Percentiles rank a stretch among this genome's conserved stretches.
Conservation (phyloP, 2,888 invertebrate genomes). For the Eutolmus rufibarbis region DNA sequence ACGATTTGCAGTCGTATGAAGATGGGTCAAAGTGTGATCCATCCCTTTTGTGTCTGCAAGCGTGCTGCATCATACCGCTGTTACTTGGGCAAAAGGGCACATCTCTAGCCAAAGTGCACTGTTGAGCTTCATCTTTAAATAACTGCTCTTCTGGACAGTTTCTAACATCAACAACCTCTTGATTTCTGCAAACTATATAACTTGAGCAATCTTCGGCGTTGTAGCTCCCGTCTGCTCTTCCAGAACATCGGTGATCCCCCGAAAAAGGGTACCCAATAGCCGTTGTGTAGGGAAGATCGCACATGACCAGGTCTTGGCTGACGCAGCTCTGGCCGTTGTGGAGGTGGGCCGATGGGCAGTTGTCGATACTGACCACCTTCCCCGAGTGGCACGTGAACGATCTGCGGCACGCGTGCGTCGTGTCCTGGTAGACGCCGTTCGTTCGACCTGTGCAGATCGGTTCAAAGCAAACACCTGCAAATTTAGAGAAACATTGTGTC, state of each 20-base stretch:
- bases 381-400: constrained; percentile 65
- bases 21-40: constrained; percentile 57
- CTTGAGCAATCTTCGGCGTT: constrained; percentile 54
- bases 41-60: constrained; percentile 53
- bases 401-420: constrained; percentile 67
- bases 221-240: constrained; percentile 55
- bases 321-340: constrained; percentile 66
- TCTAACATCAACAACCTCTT: constrained; percentile 54
- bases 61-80: constrained; percentile 40
- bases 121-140: constrained; percentile 52
- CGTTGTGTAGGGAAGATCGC: constrained; percentile 63
- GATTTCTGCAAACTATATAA: constrained; percentile 55
- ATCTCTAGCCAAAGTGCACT: constrained; percentile 52
- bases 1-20: constrained; percentile 55
- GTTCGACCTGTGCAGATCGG: constrained; percentile 68
- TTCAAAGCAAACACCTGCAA: constrained; percentile 67
- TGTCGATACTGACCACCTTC: constrained; percentile 63
- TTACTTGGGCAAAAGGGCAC: constrained; percentile 48
- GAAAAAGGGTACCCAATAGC: constrained; percentile 54
- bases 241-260: constrained; percentile 53
- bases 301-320: constrained; percentile 60
- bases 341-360: constrained; percentile 63
- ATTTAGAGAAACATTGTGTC: neutral
- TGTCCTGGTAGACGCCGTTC: constrained; percentile 68
- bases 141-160: constrained; percentile 54